Evolutionary conservation across 92 coral and sea anemone species (phyloP), one percentile per base, ranked within the genome.

Genomic region (Phymanthus crucifer): DNA sequence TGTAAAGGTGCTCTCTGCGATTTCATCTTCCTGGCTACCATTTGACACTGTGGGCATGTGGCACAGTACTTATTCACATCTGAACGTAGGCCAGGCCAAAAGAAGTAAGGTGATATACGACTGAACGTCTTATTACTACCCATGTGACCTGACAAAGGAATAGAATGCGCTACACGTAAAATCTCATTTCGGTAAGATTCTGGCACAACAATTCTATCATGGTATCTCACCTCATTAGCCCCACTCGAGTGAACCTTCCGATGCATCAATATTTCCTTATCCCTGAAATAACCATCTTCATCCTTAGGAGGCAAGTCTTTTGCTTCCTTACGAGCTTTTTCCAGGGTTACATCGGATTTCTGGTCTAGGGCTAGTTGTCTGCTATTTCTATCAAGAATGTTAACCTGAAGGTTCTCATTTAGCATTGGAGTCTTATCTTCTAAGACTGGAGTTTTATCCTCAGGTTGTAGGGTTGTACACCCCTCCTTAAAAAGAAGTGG

Each of bases 1-100:
- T 48, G 76, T 40, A 80, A 74, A 61, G 85, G 84, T 9, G 85
- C 83, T 11, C 80, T 37, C 8, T 24, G 35, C 21, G 54, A 14
- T n/a, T 19, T 24, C 40, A 70, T 40, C 31, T 71, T 84, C 38
- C 88, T 78, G 56, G 81, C 70, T 17, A 80, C 86, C 46, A 80
- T 24, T 71, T 88, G 92, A 57, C 92, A 87, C 32, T 87, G 66
- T 17, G 84, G 84, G 46, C 84, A 85, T 24, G 89, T 73, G 33
- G 80, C 76, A 54, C 80, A 73, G 27, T 79, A 85, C 34, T 74
- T 73, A n/a, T 50, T 40, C 2, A 85, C 89, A 73, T 79, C 81
- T 19, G 46, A 73, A 17, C 21, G 65, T 17, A 79, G 57, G 4
- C 71, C 64, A 10, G 89, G 89, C 85, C 85, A 85, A 57, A 40